These are phyloP conservation scores for Antechinus flavipes DNA, from an alignment of 2,113 vertebrate genomes.

Conservation along the genomic window DNA sequence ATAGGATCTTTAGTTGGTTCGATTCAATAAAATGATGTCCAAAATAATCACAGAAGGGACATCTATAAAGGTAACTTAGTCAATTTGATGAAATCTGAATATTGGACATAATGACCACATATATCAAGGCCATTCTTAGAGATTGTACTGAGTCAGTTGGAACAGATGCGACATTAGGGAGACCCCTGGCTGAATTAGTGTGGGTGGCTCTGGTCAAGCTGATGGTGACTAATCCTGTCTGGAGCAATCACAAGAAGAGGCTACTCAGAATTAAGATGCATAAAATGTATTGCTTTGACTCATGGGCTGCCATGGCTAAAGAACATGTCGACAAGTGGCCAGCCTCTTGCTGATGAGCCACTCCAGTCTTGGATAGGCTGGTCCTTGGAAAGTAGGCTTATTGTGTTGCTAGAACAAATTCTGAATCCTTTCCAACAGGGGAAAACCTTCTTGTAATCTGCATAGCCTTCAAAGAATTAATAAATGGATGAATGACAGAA, in stretches of 20 bases:
- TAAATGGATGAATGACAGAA: no score
- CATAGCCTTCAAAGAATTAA: no score
- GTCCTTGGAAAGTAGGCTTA: no score
- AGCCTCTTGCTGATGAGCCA: neutral
- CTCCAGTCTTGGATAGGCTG: neutral
- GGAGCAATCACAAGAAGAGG: neutral
- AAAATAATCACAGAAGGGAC: neutral
- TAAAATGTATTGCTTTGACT: neutral
- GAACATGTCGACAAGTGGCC: neutral
- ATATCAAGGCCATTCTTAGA: neutral
- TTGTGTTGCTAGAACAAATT: no score
- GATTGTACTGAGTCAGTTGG: neutral
- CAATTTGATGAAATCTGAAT: neutral
- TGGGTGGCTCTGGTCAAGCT: neutral
- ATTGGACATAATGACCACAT: neutral
- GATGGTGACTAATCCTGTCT: neutral
- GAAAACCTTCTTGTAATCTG: no score
- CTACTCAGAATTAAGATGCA: neutral
- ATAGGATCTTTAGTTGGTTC: neutral
- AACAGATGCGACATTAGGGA: neutral
- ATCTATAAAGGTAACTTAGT: neutral
- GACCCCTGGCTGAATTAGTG: neutral
- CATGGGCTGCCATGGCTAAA: neutral
- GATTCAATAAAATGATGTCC: neutral
- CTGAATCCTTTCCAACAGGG: no score